Evolutionary conservation across 2,888 invertebrate genomes (phyloP).

Genomic region (Sphaerophoria taeniata): DNA sequence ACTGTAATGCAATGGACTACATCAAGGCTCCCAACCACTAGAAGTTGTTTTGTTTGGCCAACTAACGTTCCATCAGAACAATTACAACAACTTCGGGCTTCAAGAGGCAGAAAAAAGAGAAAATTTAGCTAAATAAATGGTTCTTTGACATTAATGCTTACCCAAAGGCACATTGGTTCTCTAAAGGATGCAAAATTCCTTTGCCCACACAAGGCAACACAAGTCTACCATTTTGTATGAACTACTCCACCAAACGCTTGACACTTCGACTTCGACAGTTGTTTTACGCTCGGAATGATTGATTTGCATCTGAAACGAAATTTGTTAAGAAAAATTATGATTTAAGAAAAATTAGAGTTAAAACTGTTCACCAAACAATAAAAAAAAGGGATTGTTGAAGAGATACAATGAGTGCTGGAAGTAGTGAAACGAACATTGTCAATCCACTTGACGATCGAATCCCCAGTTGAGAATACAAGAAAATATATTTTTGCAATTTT

Average conservation of each 20-base stretch:
- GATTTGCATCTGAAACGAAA: slow-evolving; percentile 49
- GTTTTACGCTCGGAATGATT: neutral
- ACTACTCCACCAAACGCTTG: slow-evolving; percentile 30
- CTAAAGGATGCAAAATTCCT: slow-evolving; percentile 62
- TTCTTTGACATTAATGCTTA: slow-evolving; percentile 14
- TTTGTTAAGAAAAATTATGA: neutral
- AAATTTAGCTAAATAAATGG: neutral
- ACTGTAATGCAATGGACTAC: too few relatives aligned
- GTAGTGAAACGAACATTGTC: too few relatives aligned
- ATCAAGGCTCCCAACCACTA: too few relatives aligned
- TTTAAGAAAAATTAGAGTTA: neutral
- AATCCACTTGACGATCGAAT: too few relatives aligned
- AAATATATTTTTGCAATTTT: too few relatives aligned
- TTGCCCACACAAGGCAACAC: slow-evolving; percentile 53
- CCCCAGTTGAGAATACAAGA: too few relatives aligned
- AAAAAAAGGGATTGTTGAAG: too few relatives aligned
- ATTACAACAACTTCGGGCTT: too few relatives aligned
- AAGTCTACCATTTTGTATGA: slow-evolving; percentile 57
- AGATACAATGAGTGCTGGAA: too few relatives aligned
- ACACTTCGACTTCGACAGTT: slow-evolving; percentile 40
- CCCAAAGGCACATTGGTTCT: slow-evolving; percentile 3
- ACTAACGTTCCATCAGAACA: too few relatives aligned
- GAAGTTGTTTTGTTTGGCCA: too few relatives aligned
- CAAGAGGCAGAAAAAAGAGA: neutral
- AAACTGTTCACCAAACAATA: too few relatives aligned